Evolutionary conservation across 2,888 invertebrate species (phyloP), one percentile per base, ranked within the genome.

Genomic region (Caenorhabditis sp.): DNA sequence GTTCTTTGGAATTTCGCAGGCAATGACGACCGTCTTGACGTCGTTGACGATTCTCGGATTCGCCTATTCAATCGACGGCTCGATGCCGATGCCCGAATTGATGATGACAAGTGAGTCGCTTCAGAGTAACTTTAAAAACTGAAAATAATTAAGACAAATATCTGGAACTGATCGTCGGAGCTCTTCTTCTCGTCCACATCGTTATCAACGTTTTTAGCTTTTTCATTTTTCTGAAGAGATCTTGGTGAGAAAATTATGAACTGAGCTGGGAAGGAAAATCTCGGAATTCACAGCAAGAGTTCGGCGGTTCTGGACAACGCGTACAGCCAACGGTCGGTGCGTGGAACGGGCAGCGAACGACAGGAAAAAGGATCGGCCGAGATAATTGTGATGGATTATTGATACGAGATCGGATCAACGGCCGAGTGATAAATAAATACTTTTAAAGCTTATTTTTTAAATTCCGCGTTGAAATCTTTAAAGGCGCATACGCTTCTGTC

Each of bases 311-410:
- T 59, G 35, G 43, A 68, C 15, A 43, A 43, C 26, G 52, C 41
- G 11, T 41, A 68, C 22, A 30, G 22, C 15, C 39, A 43, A 11
- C 37, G 59, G 37, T 17, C 50, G 5, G 13, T 11, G 4, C 27
- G 68, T 8, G 17, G 43, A 20, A 3, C 30, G 6, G 46, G 27
- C 6, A n/a, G 30, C 11, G 56, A 45, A 11, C 43, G 26, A 24
- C 37, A 52, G 11, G 68, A 58, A 41, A 58, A 22, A 11, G 48
- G 37, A 22, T 52, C 59, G 2, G 32, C 39, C 6, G 66, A 68
- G 32, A 50, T 68, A 20, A 68, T 68, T 68, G 52, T 68, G 50
- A 68, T 59, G 58, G 68, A 68, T 52, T 68, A 68, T 52, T 68
- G 50, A 66, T 7, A 22, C 9, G 35, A 46, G n/a, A 26, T 46